Conservation (phyloP, 2,797 vertebrate species). For the Gastrophryne carolinensis region DNA sequence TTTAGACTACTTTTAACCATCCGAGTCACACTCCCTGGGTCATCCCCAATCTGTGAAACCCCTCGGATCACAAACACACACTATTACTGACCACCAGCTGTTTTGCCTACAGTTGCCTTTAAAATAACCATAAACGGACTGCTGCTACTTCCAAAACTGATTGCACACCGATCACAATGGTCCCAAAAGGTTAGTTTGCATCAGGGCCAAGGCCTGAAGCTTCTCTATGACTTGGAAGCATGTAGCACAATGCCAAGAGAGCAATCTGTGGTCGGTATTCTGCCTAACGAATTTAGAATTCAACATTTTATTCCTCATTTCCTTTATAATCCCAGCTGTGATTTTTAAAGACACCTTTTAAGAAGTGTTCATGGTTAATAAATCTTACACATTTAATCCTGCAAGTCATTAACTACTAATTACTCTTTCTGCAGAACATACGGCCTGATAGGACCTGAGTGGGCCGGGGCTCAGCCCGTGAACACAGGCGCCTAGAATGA, state of each 20-base stretch:
- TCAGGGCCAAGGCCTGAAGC: background rate
- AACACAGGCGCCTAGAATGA: slow-evolving; percentile 1
- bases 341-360: slow-evolving; percentile 11
- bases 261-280: background rate
- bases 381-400: slow-evolving; percentile 30
- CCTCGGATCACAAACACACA: too few species aligned
- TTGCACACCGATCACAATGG: too few species aligned
- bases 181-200: too few species aligned
- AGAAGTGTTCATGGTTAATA: slow-evolving; percentile 27
- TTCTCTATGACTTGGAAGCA: background rate
- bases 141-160: too few species aligned
- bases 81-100: too few species aligned
- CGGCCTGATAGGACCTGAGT: background rate
- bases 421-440: slow-evolving; percentile 6
- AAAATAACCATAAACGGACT: too few species aligned
- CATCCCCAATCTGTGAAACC: too few species aligned
- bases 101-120: too few species aligned
- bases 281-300: slow-evolving; percentile 3
- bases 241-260: background rate
- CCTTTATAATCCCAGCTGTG: slow-evolving; percentile 29
- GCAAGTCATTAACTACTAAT: slow-evolving; percentile 34
- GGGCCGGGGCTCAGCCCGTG: slow-evolving; percentile 15
- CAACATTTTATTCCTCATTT: slow-evolving; percentile 26
- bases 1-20: too few species aligned
- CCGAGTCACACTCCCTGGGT: too few species aligned